phyloP scores from a whole-genome alignment of 2,113 vertebrate species.

The Mesoclemmys tuberculata region DNA sequence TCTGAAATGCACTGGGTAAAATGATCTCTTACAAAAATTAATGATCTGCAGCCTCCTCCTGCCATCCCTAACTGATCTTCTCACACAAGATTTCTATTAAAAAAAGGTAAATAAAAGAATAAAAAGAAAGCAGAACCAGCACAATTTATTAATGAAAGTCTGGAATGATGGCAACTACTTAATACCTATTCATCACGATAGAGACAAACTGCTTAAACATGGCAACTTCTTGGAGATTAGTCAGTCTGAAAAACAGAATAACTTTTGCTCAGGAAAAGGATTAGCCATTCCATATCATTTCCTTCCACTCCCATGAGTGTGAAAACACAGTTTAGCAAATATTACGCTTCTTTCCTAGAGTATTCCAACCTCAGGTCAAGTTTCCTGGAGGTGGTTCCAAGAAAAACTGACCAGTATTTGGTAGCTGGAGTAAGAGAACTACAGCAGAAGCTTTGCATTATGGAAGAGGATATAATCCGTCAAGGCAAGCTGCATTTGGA shows the following conservation, averaged over 20 bases:
- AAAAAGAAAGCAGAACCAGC: constrained; percentile 30
- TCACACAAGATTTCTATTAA: not conserved
- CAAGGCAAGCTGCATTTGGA: not conserved
- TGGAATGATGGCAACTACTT: not conserved
- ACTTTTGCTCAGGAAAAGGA: constrained; percentile 33
- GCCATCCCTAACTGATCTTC: constrained; percentile 22
- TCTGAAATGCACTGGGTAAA: not conserved
- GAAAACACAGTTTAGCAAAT: constrained; percentile 47
- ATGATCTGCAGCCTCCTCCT: constrained; percentile 18
- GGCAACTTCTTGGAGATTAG: constrained; percentile 50
- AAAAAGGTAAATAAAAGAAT: not conserved
- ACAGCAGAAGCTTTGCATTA: not conserved
- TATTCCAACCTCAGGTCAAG: not conserved
- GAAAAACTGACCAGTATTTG: constrained; percentile 14
- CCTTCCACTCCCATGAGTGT: not conserved
- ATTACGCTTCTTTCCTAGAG: not conserved
- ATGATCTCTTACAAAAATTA: not conserved
- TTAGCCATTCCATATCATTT: constrained; percentile 29
- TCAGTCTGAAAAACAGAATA: constrained; percentile 23
- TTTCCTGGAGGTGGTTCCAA: constrained; percentile 23
- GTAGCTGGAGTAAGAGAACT: not conserved
- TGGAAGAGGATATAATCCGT: constrained; percentile 4
- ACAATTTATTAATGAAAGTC: constrained; percentile 26
- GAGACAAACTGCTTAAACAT: constrained; percentile 45
- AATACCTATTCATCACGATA: constrained; percentile 10